These are phyloP conservation scores for Odontamblyopus lacepedii DNA, from an alignment of 2,797 vertebrate genomes.

Conservation along the genomic window DNA sequence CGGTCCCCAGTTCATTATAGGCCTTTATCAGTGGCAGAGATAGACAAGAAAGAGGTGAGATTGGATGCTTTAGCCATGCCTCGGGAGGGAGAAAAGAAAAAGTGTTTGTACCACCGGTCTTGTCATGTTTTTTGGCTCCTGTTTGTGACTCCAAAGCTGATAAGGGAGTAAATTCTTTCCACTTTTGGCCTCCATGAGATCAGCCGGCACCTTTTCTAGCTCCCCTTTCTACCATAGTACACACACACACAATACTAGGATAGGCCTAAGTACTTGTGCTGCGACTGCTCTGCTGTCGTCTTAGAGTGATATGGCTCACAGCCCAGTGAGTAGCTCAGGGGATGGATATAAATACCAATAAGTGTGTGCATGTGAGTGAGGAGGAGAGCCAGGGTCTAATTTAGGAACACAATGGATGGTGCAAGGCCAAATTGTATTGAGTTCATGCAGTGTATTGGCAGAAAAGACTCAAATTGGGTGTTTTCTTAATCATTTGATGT, in stretches of 20 bases:
- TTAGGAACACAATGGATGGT: constrained; percentile 65
- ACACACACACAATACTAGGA: constrained; percentile 26
- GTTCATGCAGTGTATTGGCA: neutral
- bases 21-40: constrained; percentile 76
- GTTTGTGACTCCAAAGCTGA: constrained; percentile 50
- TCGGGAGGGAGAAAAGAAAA: constrained; percentile 53
- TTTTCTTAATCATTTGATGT: neutral
- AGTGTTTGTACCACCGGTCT: constrained; percentile 29
- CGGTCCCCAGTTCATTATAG: constrained; percentile 75
- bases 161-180: constrained; percentile 71
- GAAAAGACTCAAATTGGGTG: neutral
- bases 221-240: constrained; percentile 55
- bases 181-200: constrained; percentile 48
- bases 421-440: constrained; percentile 33
- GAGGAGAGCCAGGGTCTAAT: constrained; percentile 24
- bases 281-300: constrained; percentile 64
- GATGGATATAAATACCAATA: constrained; percentile 73
- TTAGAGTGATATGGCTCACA: constrained; percentile 69
- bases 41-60: constrained; percentile 74
- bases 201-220: constrained; percentile 39
- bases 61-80: constrained; percentile 69
- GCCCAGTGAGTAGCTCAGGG: constrained; percentile 67
- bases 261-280: constrained; percentile 59
- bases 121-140: constrained; percentile 53
- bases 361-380: constrained; percentile 45